Evolutionary conservation across 2,113 vertebrate species (phyloP), one percentile per base, ranked within the genome.

Genomic region (Scomber colias): DNA sequence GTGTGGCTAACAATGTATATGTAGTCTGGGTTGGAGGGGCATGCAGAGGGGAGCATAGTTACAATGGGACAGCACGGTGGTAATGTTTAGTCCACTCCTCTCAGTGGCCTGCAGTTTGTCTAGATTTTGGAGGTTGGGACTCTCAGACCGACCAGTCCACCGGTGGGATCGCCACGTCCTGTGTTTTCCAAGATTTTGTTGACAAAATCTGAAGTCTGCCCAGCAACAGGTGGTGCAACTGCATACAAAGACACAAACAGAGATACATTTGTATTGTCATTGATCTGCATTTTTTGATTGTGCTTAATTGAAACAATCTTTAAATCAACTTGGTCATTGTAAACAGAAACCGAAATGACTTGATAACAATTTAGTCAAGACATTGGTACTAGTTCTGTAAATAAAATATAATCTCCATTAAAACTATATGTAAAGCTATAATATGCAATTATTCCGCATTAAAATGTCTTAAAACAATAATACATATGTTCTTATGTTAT

Each of bases 121-220:
- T 96, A 99, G 81, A 97, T 96, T 94, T 97, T 99, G 71, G 97
- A 97, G 48, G 95, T 95, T 45, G 98, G 98, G 82, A 99, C 97
- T 61, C 97, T 94, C 27, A 99, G 95, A 83, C 97, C 98, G 40
- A 98, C 97, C 59, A 99, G 95, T 85, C 98, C 98, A n/a, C 98
- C 98, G 0, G 98, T 99, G 89, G 98, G 95, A 90, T 98, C 97
- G 53, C 98, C 98, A 53, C 95, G 96, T 13, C 97, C 97, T 0
- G 98, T 99, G 94, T 96, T 98, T 94, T 99, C 98, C 94, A 99
- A 95, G 87, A 99, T 98, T 87, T 98, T 98, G 95, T 99, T 99
- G 86, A 99, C 98, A 46, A 99, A 99, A 89, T 99, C 98, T 11
- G 98, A 99, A 17, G 98, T 99, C 94, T 99, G 96, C 51, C 98